Conservation (phyloP, 2,888 invertebrate genomes). For the Polylopha cassiicola region DNA sequence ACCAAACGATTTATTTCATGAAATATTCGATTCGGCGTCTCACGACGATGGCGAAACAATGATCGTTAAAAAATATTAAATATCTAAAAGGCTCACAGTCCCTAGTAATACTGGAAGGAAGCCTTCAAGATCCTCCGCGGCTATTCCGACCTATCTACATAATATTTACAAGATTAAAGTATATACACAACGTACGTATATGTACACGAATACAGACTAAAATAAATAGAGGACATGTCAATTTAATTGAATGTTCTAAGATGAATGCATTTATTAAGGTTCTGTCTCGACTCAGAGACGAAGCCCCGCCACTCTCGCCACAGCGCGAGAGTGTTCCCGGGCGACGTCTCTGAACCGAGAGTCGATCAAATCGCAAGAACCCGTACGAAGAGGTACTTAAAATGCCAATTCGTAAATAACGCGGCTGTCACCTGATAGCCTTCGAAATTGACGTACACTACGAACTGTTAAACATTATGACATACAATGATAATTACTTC, state of each 20-base stretch:
- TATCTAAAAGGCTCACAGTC: conserved; percentile 51
- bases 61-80: conserved; percentile 27
- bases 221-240: conserved; percentile 73
- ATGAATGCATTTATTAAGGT: conserved; percentile 54
- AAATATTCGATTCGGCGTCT: conserved; percentile 7
- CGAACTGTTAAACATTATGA: conserved; percentile 69
- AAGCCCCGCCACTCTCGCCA: conserved; percentile 27
- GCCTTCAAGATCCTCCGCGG: conserved; percentile 40
- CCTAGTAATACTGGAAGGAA: conserved; percentile 69
- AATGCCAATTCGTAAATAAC: conserved; percentile 14
- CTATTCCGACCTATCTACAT: conserved; percentile 43
- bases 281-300: conserved; percentile 44
- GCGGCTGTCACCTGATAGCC: conserved; percentile 65
- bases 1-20: conserved; percentile 14
- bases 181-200: conserved; percentile 67
- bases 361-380: conserved; percentile 26
- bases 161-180: conserved; percentile 61
- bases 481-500: conserved; percentile 75
- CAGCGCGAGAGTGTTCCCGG: not conserved
- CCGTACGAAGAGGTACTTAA: conserved; percentile 11
- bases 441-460: conserved; percentile 75
- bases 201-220: conserved; percentile 64
- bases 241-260: conserved; percentile 67
- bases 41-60: conserved; percentile 6
- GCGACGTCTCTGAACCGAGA: conserved; percentile 16